A percentile compares a stretch with the other conserved stretches of the same genome.
phyloP scores from a whole-genome alignment of 92 coral and sea anemone species.

The Umimayanthus kanabou region DNA sequence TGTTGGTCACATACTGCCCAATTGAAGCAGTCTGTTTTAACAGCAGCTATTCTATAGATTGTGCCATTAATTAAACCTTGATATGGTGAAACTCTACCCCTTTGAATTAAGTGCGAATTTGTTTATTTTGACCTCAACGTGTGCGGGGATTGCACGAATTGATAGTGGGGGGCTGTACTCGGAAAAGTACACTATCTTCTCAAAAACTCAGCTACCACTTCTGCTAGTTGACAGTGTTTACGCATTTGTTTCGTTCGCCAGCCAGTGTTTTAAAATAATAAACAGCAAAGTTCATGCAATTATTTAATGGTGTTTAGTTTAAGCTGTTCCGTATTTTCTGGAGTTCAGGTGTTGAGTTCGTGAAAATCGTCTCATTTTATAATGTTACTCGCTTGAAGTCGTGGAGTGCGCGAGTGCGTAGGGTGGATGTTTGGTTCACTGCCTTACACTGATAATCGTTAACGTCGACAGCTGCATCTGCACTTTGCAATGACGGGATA shows the following conservation, averaged over 20 bases:
- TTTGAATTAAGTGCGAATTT: slow-evolving; percentile 71
- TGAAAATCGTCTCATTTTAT: neutral
- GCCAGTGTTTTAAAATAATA: neutral
- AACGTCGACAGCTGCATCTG: slow-evolving; percentile 69
- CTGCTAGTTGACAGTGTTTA: neutral
- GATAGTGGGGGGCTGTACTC: slow-evolving; percentile 37
- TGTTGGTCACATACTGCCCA: neutral
- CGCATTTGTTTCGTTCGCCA: neutral
- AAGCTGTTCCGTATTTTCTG: neutral
- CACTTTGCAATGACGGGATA: slow-evolving; percentile 80
- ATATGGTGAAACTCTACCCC: slow-evolving; percentile 53
- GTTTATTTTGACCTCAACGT: slow-evolving; percentile 67
- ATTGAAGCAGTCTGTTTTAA: neutral
- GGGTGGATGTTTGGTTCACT: neutral
- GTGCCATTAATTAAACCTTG: slow-evolving; percentile 50
- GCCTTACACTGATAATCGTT: no score
- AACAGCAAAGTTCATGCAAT: slow-evolving; percentile 13
- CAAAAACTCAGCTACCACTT: neutral
- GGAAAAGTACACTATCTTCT: neutral
- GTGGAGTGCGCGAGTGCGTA: neutral
- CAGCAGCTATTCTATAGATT: slow-evolving; percentile 36
- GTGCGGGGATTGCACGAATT: slow-evolving; percentile 30
- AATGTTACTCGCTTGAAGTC: neutral
- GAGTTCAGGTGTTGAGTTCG: slow-evolving; percentile 14
- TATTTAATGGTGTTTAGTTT: slow-evolving; percentile 27